Base-by-base conservation (phyloP, 2,113 vertebrate genomes). In the Cynocephalus volans region DNA sequence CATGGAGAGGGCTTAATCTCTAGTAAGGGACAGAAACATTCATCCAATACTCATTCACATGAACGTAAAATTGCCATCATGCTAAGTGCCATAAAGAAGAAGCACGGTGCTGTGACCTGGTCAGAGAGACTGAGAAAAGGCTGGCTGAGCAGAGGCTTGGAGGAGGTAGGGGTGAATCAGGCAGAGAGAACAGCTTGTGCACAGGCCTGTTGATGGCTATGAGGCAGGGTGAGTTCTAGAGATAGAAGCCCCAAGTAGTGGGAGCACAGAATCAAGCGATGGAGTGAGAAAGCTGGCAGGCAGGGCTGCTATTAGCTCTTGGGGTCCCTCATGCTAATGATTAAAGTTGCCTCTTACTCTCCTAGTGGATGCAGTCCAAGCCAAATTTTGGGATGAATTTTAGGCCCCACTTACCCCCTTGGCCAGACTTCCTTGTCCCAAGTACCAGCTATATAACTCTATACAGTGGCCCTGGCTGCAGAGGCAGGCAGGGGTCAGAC, bases 71-170 rank as follows among this genome's bases (percentile, higher is more conserved):
- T 4, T n/a, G n/a, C 64, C n/a, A 14, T 18, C 36, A 48, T 62
- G 31, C 33, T 56, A 12, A 83, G 14, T 33, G 12, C 58, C 62
- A 7, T 56, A 15, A 58, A 36, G 54, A 26, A 67, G 54, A 75
- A 58, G 36, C 64, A 13, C 24, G 80, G 84, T 80, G 36, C 36
- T 56, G 5, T 24, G 67, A 52, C 5, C 41, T 45, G 1, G 9
- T 64, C 72, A 88, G 95, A 69, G 41, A 93, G 58, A 48, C 60
- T 19, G 41, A 65, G 85, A 28, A 73, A 76, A 92, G 82, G 54
- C 73, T 62, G 72, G 18, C 56, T 6, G 41, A 48, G 19, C 31
- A 58, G 69, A 82, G 56, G 36, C 56, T 13, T 73, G 69, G 69
- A 65, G 80, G 77, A 70, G 54, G 41, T 3, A 56, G 28, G 81